Evolutionary conservation across 1,140 invertebrate species (phyloP).

Genomic region (Delia radicum): DNA sequence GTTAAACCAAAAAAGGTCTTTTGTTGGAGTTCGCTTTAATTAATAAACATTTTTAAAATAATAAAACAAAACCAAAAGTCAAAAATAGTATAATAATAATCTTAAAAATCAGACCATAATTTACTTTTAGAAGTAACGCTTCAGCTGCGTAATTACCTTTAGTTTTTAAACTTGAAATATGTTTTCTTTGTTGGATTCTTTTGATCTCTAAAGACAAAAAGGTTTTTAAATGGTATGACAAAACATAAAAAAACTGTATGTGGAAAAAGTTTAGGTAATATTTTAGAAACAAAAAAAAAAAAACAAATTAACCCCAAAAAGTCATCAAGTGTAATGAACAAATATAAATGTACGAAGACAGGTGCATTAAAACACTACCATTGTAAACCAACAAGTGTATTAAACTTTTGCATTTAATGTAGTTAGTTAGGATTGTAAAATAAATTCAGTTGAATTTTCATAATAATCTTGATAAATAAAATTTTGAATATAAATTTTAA

Average conservation of each 20-base stretch:
- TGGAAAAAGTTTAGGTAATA: not conserved
- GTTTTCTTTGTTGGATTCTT: not conserved
- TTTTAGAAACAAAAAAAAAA: not conserved
- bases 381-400: not conserved
- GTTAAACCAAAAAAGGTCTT: no score
- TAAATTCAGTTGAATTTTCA: no score
- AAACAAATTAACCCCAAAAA: slow-evolving; percentile 19
- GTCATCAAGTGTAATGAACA: slow-evolving; percentile 6
- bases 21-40: not conserved
- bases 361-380: no score
- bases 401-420: not conserved
- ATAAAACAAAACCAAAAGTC: no score
- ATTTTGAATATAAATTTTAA: no score
- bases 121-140: not conserved
- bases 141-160: not conserved
- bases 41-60: not conserved
- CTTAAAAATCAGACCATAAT: not conserved
- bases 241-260: no score
- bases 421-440: no score
- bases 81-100: not conserved
- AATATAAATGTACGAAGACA: not conserved
- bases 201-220: not conserved
- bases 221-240: not conserved
- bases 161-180: no score
- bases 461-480: no score